phyloP scores from a whole-genome alignment of 2,113 vertebrate genomes.

The Centropus unirufus region DNA sequence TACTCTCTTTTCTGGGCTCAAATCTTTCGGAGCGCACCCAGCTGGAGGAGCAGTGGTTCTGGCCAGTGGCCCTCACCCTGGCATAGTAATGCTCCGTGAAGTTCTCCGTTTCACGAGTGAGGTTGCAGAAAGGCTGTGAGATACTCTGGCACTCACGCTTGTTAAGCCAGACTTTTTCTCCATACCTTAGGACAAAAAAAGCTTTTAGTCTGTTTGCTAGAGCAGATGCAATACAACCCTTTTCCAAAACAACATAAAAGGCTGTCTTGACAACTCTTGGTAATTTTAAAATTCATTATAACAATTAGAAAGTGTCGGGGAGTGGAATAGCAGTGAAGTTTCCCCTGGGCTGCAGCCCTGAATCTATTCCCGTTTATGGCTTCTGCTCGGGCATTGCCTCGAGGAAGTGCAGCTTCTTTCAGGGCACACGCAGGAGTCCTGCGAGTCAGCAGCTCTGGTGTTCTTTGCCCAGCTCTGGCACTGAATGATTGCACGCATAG shows the following conservation, averaged over 20 bases:
- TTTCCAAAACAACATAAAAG: not conserved
- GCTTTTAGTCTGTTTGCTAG: not conserved
- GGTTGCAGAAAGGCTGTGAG: conserved; percentile 70
- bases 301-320: not conserved
- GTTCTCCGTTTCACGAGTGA: conserved; percentile 67
- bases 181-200: conserved; percentile 67
- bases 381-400: accelerated
- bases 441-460: accelerated
- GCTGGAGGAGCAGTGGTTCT: not conserved
- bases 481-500: not conserved
- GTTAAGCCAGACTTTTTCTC: conserved; percentile 67
- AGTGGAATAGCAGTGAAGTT: not conserved
- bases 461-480: not conserved
- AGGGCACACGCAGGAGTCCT: not conserved
- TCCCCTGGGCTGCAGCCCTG: not conserved
- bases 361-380: not conserved
- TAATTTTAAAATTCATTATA: not conserved
- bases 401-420: not conserved
- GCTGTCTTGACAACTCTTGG: not conserved
- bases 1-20: conserved; percentile 69
- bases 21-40: conserved; percentile 67
- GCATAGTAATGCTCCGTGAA: conserved; percentile 60
- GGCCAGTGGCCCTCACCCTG: conserved; percentile 43
- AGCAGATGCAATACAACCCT: not conserved
- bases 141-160: conserved; percentile 74